These are phyloP conservation scores for Trachelus stipa DNA, from an alignment of 2,888 invertebrate genomes.

Conservation along the genomic window DNA sequence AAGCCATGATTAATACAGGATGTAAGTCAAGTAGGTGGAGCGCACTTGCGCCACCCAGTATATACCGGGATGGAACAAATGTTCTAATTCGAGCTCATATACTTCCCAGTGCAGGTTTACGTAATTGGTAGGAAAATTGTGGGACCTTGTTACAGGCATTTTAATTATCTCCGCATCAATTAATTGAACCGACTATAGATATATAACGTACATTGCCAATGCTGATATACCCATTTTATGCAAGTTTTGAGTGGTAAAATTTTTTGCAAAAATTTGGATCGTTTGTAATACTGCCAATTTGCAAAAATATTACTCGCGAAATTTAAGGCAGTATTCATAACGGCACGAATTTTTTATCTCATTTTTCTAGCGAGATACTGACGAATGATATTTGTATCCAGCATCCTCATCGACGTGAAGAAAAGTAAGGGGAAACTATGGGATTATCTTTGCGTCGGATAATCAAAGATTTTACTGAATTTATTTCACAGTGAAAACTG, in stretches of 20 bases:
- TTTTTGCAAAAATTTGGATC: not conserved
- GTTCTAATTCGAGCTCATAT: not conserved
- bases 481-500: not conserved
- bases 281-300: not conserved
- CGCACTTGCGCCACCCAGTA: not conserved
- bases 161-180: not conserved
- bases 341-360: not conserved
- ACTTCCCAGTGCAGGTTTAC: not conserved
- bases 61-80: not conserved
- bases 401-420: not conserved
- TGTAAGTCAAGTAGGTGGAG: not conserved
- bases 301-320: not conserved
- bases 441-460: not conserved
- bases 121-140: not conserved
- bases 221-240: not conserved
- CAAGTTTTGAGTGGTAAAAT: not conserved
- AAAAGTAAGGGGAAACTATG: not conserved
- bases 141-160: not conserved
- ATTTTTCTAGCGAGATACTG: too few relatives aligned
- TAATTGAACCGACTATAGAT: too few relatives aligned
- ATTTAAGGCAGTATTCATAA: not conserved
- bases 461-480: not conserved
- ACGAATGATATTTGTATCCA: not conserved
- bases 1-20: not conserved
- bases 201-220: not conserved